Percentiles rank a stretch among this genome's conserved stretches.
phyloP scores from a whole-genome alignment of 2,113 vertebrate genomes.

The Podiceps cristatus region DNA sequence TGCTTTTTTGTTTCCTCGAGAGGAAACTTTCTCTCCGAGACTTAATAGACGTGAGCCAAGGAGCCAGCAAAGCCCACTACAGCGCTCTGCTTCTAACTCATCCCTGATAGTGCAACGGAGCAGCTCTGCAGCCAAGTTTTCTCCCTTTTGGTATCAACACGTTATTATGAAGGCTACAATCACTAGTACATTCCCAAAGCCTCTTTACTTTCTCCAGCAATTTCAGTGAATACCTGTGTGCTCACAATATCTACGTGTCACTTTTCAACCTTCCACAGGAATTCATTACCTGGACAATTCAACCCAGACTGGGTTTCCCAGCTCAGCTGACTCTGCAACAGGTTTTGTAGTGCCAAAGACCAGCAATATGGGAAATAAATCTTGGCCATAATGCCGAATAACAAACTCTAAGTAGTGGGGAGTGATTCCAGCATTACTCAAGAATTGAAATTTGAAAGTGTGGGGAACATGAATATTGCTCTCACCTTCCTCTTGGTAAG shows the following conservation, averaged over 20 bases:
- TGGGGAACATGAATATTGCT: neutral
- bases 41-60: neutral
- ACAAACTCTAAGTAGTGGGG: neutral
- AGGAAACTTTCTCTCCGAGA: neutral
- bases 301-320: neutral
- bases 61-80: neutral
- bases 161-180: neutral
- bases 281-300: neutral
- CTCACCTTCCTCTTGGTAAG: conserved; percentile 92
- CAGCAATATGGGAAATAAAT: neutral
- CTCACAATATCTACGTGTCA: neutral
- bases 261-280: neutral
- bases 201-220: neutral
- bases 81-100: neutral
- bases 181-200: neutral
- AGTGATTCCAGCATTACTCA: neutral
- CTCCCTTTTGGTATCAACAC: neutral
- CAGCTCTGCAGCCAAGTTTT: neutral
- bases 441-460: neutral
- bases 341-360: neutral
- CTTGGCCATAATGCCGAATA: neutral
- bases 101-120: neutral
- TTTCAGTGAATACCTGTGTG: neutral
- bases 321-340: neutral
- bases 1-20: neutral